A percentile compares a stretch with the other conserved stretches of the same genome.
These are phyloP conservation scores for Drosophila santomea DNA, from an alignment of 1,140 invertebrate genomes.

Conservation along the genomic window DNA sequence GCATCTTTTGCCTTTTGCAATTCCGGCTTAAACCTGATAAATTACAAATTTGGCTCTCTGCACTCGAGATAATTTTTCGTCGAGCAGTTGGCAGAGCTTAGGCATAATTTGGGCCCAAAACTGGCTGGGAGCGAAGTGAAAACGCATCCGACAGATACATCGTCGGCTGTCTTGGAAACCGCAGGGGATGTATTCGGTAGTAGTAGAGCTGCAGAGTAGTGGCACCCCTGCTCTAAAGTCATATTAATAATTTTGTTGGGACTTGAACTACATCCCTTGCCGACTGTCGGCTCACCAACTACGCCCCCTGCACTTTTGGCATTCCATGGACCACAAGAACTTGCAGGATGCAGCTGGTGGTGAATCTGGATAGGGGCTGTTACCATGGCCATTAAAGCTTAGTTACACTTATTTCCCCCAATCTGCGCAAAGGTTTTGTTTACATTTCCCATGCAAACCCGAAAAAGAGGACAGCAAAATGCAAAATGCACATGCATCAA, in stretches of 20 bases:
- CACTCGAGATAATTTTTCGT: slow-evolving; percentile 58
- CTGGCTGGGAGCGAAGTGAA: slow-evolving; percentile 21
- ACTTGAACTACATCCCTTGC: slow-evolving; percentile 53
- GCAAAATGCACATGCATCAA: slow-evolving; percentile 39
- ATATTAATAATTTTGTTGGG: slow-evolving; percentile 80
- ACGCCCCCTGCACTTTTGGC: slow-evolving; percentile 4
- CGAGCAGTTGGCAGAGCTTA: slow-evolving; percentile 39
- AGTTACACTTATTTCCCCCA: slow-evolving; percentile 31
- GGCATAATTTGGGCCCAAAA: slow-evolving; percentile 57
- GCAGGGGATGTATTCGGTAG: slow-evolving; percentile 5
- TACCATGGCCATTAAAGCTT: slow-evolving; percentile 55
- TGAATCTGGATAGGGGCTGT: slow-evolving; percentile 14
- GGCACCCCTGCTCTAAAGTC: slow-evolving; percentile 50
- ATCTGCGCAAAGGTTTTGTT: slow-evolving; percentile 41
- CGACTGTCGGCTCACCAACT: neutral
- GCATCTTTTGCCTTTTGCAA: too few relatives aligned
- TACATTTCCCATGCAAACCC: slow-evolving; percentile 59
- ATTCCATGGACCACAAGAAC: slow-evolving; percentile 31
- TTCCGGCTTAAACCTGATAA: too few relatives aligned
- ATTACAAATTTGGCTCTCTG: neutral
- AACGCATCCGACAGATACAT: slow-evolving; percentile 55
- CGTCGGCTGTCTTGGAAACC: slow-evolving; percentile 68
- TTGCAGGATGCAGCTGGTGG: slow-evolving; percentile 35
- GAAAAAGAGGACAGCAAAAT: slow-evolving; percentile 37
- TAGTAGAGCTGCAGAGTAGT: neutral